Evolutionary conservation across 2,797 vertebrate species (phyloP).

Genomic region (Falco columbarius): DNA sequence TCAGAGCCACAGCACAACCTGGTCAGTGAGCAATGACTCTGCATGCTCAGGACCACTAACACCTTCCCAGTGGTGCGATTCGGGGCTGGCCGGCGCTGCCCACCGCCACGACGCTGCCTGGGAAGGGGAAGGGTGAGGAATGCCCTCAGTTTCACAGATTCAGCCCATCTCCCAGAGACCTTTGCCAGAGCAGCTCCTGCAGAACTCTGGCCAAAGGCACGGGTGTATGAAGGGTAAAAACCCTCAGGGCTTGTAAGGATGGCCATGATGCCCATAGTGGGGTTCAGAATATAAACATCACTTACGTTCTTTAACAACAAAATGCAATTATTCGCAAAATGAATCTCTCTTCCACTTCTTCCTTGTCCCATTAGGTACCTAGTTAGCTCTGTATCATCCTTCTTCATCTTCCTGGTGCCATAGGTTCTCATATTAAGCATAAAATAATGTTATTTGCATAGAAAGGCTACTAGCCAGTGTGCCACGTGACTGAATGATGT

Average conservation of each 20-base stretch:
- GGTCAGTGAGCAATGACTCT: background rate
- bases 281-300: background rate
- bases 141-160: background rate
- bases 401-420: background rate
- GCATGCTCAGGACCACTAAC: background rate
- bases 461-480: background rate
- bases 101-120: fast-evolving
- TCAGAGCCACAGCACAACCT: background rate
- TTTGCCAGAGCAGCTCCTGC: background rate
- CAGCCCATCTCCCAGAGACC: background rate
- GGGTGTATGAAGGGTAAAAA: fast-evolving
- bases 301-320: background rate
- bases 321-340: background rate
- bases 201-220: background rate
- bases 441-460: background rate
- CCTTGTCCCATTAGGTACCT: background rate
- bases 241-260: background rate
- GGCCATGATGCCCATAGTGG: fast-evolving
- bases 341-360: background rate
- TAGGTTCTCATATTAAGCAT: background rate
- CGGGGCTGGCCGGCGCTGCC: background rate
- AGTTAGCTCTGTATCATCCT: background rate
- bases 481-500: background rate
- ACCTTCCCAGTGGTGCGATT: background rate
- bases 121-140: background rate